A percentile compares a stretch with the other conserved stretches of the same genome.
phyloP scores from a whole-genome alignment of 2,797 vertebrate genomes.

The Calcarius lapponicus region DNA sequence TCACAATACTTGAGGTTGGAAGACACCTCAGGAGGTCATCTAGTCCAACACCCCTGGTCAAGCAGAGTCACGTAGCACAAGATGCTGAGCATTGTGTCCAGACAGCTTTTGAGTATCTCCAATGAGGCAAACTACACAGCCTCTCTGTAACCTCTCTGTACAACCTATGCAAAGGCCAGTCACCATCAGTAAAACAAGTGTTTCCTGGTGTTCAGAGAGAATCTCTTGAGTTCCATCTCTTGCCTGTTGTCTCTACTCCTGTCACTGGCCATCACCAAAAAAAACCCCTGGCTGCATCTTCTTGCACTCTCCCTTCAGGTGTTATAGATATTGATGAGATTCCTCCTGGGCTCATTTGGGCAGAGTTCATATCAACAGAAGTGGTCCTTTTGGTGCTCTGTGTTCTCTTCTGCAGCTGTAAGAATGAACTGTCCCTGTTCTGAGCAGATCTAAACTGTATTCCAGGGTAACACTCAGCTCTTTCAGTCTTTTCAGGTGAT shows the following conservation, averaged over 20 bases:
- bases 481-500: background rate
- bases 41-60: accelerated
- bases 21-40: background rate
- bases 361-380: background rate
- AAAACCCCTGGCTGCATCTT: background rate
- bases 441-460: background rate
- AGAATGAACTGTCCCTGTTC: background rate
- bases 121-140: background rate
- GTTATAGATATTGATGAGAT: background rate
- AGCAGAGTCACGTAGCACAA: accelerated
- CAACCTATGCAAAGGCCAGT: background rate
- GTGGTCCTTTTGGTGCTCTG: background rate
- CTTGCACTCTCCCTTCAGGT: background rate
- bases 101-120: background rate
- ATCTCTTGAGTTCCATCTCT: background rate
- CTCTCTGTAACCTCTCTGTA: background rate
- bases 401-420: background rate
- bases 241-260: background rate
- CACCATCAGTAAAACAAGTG: background rate
- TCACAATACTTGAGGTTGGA: background rate
- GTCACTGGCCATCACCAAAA: background rate
- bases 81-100: background rate
- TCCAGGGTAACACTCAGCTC: background rate
- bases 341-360: background rate
- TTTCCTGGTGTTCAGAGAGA: background rate